phyloP scores from a whole-genome alignment of 2,797 vertebrate genomes.

The Urosaurus nigricauda region DNA sequence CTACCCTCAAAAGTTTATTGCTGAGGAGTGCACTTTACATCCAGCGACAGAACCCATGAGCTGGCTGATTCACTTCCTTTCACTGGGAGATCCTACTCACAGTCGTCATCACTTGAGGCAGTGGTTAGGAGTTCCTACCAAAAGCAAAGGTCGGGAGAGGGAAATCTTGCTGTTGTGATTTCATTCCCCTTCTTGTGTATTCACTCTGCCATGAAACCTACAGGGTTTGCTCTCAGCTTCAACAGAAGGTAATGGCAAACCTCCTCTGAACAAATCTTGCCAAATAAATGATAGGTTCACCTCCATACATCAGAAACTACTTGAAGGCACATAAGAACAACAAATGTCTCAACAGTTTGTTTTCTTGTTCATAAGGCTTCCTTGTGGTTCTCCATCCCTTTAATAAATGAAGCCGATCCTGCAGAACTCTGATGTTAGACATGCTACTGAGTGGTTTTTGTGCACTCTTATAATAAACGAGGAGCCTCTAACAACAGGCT shows the following conservation, averaged over 20 bases:
- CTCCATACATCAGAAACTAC: no score
- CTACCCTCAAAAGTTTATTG: neutral
- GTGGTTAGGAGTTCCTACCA: neutral
- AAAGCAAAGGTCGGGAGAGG: neutral
- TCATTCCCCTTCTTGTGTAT: neutral
- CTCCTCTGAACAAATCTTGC: no score
- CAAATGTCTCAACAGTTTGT: neutral
- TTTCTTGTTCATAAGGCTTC: neutral
- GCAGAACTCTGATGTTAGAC: neutral
- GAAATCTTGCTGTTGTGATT: neutral
- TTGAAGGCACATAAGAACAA: no score
- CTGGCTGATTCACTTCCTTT: neutral
- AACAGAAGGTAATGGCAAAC: no score
- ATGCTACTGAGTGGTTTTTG: neutral
- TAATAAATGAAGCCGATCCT: neutral
- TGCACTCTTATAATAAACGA: neutral
- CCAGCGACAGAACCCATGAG: neutral
- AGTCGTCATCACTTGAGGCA: neutral
- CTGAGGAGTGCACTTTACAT: neutral
- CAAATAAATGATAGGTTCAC: no score
- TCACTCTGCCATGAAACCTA: neutral
- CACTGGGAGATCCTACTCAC: neutral
- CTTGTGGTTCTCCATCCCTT: neutral
- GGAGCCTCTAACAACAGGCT: neutral
- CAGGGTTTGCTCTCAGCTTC: no score